Conservation (phyloP, 2,888 invertebrate genomes). For the Galeruca laticollis region DNA sequence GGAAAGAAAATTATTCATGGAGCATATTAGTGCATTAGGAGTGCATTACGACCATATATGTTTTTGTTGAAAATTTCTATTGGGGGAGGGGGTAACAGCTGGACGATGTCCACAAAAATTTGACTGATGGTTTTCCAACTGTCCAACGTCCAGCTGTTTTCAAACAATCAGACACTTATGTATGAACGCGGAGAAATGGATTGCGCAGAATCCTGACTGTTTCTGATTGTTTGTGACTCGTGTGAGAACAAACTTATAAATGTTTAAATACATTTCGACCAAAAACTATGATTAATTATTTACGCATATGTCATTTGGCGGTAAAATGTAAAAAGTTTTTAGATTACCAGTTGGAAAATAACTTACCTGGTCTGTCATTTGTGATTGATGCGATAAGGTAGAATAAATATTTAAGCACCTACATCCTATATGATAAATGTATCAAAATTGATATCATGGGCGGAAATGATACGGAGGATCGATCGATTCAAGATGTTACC, state of each 20-base stretch:
- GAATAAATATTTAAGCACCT: slow-evolving; percentile 3
- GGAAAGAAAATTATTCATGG: too few relatives aligned
- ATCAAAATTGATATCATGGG: not conserved
- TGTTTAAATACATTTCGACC: not conserved
- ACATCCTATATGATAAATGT: not conserved
- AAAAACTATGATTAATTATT: not conserved
- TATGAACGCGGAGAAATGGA: too few relatives aligned
- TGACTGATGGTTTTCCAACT: too few relatives aligned
- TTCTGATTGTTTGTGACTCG: not conserved
- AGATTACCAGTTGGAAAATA: not conserved
- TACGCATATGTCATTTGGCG: not conserved
- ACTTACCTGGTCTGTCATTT: slow-evolving; percentile 4
- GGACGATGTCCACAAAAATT: not conserved
- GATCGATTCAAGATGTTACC: not conserved
- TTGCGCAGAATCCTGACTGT: too few relatives aligned
- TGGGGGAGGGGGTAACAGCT: too few relatives aligned
- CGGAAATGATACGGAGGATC: not conserved
- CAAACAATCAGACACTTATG: too few relatives aligned
- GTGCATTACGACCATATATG: too few relatives aligned
- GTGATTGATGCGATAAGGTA: slow-evolving; percentile 6
- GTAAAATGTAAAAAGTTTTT: not conserved
- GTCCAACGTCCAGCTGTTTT: too few relatives aligned
- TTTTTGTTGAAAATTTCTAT: too few relatives aligned
- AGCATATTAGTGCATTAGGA: too few relatives aligned
- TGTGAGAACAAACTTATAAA: too few relatives aligned